These are phyloP conservation scores for Grammatotria lemairii DNA, from an alignment of 2,113 vertebrate species.

Conservation along the genomic window DNA sequence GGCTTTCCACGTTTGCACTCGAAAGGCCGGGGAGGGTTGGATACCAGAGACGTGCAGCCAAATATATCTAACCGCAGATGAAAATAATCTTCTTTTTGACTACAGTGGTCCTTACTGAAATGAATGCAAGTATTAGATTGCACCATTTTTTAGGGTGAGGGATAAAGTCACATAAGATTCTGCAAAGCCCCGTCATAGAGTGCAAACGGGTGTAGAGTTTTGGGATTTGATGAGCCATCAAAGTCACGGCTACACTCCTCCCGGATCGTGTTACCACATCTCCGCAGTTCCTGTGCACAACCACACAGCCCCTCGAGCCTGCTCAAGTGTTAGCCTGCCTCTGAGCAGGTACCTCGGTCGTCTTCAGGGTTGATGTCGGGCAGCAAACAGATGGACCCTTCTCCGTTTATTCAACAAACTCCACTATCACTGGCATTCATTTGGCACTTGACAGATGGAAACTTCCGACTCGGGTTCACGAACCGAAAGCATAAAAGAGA, in stretches of 20 bases:
- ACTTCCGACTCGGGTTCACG: neutral
- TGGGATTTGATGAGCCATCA: neutral
- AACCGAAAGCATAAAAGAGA: neutral
- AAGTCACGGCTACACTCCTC: neutral
- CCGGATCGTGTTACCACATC: neutral
- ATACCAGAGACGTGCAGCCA: neutral
- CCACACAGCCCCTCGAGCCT: neutral
- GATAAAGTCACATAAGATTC: neutral
- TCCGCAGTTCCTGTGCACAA: neutral
- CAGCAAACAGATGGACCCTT: constrained; percentile 16
- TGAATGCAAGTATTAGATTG: neutral
- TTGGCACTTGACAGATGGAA: constrained; percentile 19
- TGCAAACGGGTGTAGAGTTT: neutral
- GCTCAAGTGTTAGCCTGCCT: neutral
- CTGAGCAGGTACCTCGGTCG: neutral
- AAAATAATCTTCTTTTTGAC: neutral
- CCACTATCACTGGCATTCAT: neutral
- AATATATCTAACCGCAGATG: neutral
- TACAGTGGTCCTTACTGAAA: neutral
- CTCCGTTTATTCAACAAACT: constrained; percentile 21
- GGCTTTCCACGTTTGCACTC: neutral
- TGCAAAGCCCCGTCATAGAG: neutral
- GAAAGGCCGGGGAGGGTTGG: neutral
- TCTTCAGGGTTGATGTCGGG: neutral
- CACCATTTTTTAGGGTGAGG: neutral